Percentiles rank a stretch among this genome's conserved stretches.
These are phyloP conservation scores for Neopipo cinnamomea DNA, from an alignment of 2,113 vertebrate genomes.

Conservation along the genomic window DNA sequence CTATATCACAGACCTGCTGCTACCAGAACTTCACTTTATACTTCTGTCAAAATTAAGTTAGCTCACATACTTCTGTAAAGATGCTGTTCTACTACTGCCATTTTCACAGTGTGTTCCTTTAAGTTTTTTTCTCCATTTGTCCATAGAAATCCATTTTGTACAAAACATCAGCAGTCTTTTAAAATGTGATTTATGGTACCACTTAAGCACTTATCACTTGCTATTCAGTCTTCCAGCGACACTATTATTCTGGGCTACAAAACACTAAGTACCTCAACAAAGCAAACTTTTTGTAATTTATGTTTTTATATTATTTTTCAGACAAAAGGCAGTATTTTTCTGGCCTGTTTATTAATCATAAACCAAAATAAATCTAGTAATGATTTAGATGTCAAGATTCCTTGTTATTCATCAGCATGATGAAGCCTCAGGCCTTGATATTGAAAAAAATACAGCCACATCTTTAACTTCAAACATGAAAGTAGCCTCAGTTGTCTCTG, in stretches of 20 bases:
- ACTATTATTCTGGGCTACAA: neutral
- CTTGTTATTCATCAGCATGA: neutral
- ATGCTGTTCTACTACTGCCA: neutral
- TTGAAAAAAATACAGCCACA: neutral
- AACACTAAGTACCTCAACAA: conserved; percentile 1
- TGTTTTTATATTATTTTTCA: neutral
- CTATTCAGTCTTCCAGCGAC: neutral
- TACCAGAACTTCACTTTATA: neutral
- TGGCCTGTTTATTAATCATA: neutral
- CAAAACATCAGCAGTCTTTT: conserved; percentile 46
- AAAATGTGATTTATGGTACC: conserved; percentile 44
- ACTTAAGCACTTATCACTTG: conserved; percentile 33
- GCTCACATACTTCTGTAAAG: neutral
- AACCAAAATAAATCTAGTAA: neutral
- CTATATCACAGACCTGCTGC: neutral
- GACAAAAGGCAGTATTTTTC: neutral
- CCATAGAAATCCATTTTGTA: conserved; percentile 41
- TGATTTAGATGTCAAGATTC: neutral
- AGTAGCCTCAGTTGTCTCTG: neutral
- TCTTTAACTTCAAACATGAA: neutral
- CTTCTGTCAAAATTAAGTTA: neutral
- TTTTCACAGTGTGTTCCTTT: conserved; percentile 8
- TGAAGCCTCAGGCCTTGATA: neutral
- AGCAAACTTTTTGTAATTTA: neutral
- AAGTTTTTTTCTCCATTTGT: conserved; percentile 34